Percentiles rank a stretch among this genome's conserved stretches.
phyloP scores from a whole-genome alignment of 2,888 invertebrate species.

The Gisinianus flammeolus region DNA sequence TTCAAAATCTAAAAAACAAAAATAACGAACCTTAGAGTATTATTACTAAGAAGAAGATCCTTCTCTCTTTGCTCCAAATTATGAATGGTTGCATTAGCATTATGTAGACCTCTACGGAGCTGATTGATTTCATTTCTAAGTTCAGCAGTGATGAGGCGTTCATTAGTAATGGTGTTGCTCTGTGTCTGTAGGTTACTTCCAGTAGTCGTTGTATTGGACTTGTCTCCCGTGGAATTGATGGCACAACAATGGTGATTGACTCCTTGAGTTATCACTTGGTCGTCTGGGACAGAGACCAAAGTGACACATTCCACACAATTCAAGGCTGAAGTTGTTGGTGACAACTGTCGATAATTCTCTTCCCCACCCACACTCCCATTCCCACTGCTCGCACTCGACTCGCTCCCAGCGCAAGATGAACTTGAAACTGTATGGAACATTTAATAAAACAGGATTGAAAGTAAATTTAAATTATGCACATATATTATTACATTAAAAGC shows the following conservation, averaged over 20 bases:
- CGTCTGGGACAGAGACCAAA: constrained; percentile 57
- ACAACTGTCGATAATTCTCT: constrained; percentile 9
- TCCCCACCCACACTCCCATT: constrained; percentile 25
- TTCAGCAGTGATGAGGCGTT: constrained; percentile 42
- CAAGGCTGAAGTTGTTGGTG: constrained; percentile 3
- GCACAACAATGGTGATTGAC: constrained; percentile 50
- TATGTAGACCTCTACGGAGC: constrained; percentile 44
- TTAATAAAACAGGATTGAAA: background rate
- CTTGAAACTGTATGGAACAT: constrained; percentile 28
- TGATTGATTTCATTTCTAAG: constrained; percentile 51
- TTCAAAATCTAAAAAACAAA: no score
- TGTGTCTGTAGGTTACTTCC: background rate
- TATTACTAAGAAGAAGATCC: constrained; percentile 24
- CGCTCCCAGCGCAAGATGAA: constrained; percentile 42
- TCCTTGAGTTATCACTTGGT: constrained; percentile 57
- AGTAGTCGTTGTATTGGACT: background rate
- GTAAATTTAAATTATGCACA: background rate
- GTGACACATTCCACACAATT: constrained; percentile 58
- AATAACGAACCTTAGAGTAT: no score
- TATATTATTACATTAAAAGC: no score
- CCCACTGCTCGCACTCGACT: constrained; percentile 38
- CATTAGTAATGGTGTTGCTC: constrained; percentile 5
- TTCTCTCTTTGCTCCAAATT: constrained; percentile 44
- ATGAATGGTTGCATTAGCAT: constrained; percentile 53
- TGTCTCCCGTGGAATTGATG: background rate